phyloP scores from a whole-genome alignment of 2,113 vertebrate species.

The Thalassoma bifasciatum region DNA sequence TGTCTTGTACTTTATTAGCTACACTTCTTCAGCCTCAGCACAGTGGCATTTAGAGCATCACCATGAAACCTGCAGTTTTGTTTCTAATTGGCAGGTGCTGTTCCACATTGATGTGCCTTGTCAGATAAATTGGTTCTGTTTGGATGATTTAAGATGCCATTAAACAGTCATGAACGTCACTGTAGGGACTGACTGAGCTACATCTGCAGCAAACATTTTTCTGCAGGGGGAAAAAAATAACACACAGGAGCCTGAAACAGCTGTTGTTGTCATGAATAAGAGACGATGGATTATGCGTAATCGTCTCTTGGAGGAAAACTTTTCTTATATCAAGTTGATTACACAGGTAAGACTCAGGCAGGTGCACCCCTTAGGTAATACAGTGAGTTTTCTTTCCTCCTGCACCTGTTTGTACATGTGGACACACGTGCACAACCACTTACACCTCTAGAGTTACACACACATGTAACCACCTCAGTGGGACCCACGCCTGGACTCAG shows the following conservation, averaged over 20 bases:
- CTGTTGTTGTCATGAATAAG: conserved; percentile 34
- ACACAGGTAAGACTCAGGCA: not conserved
- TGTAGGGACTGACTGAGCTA: conserved; percentile 36
- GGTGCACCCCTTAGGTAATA: not conserved
- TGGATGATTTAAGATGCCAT: conserved; percentile 54
- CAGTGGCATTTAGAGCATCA: not conserved
- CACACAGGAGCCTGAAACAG: conserved; percentile 28
- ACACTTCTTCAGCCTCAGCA: conserved; percentile 1
- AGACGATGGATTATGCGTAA: conserved; percentile 4
- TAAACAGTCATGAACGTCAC: conserved; percentile 44
- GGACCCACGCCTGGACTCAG: conserved; percentile 51
- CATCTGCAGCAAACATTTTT: conserved; percentile 47
- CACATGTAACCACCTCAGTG: conserved; percentile 37
- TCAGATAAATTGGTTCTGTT: conserved; percentile 45
- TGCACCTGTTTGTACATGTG: not conserved
- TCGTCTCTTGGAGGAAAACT: not conserved
- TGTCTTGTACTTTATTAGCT: conserved; percentile 1
- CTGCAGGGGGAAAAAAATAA: conserved; percentile 48
- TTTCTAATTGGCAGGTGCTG: conserved; percentile 24
- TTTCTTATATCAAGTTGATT: conserved; percentile 25
- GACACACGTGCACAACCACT: not conserved
- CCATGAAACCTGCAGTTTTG: conserved; percentile 29
- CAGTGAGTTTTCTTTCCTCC: not conserved
- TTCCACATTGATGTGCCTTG: conserved; percentile 19
- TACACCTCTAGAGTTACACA: conserved; percentile 34